These are phyloP conservation scores for Hippopotamus amphibius DNA, from an alignment of 2,113 vertebrate genomes.

Conservation along the genomic window DNA sequence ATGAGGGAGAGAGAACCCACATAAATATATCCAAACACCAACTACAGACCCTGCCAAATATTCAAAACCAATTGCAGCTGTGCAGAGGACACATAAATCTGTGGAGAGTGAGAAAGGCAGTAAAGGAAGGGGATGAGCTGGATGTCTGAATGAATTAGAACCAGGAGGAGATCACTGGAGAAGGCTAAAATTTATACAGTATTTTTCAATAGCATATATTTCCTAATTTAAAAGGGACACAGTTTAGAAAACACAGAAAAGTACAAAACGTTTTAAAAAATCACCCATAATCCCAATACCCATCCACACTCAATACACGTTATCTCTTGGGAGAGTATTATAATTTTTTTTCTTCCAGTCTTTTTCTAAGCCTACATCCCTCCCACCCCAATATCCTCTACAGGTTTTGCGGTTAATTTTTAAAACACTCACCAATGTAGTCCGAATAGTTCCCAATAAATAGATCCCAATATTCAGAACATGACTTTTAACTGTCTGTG, in stretches of 20 bases:
- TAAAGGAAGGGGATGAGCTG: background rate
- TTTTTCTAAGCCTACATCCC: background rate
- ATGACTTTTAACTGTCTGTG: background rate
- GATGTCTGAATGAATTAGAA: conserved; percentile 50
- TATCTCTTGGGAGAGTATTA: background rate
- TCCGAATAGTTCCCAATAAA: background rate
- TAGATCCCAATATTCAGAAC: background rate
- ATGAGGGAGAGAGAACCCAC: conserved; percentile 37
- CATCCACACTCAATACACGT: background rate
- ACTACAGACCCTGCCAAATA: conserved; percentile 60
- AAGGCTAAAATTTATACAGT: background rate
- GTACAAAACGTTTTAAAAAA: background rate
- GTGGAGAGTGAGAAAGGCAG: conserved; percentile 3
- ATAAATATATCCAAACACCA: conserved; percentile 56
- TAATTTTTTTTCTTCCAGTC: background rate
- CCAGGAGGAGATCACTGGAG: background rate
- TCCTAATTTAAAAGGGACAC: conserved; percentile 54
- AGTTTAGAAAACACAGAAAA: conserved; percentile 34
- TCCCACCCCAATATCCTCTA: background rate
- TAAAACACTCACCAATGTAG: background rate
- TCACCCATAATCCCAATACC: background rate
- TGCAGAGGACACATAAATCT: conserved; percentile 39
- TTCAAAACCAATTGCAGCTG: conserved; percentile 59
- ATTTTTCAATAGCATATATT: conserved; percentile 67
- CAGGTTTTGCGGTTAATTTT: background rate